Base-by-base conservation (phyloP, 2,113 vertebrate species). In the Coptodon rendalli region DNA sequence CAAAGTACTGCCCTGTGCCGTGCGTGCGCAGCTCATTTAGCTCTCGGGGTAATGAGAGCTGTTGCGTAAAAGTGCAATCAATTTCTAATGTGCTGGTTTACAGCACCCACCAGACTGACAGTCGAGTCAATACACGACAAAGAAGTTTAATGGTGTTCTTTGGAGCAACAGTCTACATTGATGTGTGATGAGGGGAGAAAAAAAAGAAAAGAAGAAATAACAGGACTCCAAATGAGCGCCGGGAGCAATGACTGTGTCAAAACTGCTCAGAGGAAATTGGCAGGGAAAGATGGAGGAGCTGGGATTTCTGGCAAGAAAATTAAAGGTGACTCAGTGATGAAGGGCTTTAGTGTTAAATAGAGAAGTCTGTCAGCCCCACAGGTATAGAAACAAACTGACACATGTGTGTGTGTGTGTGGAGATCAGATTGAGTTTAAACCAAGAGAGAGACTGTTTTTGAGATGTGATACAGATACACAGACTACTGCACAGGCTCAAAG, bases 71-170 rank as follows among this genome's bases (percentile, higher is more conserved):
- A 87, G 89, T 66, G 40, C 91, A 90, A 93, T 95, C 93, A 92
- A 93, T 94, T 90, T 89, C 87, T 90, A 90, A 92, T 90, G 90
- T 89, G 89, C 86, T 80, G 56, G 53, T 91, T 92, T 91, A 90
- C 61, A 68, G 91, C 79, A 76, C 86, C 91, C 87, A 83, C 22
- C 91, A 85, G 89, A 91, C 87, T 79, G 89, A 91, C 90, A 91
- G 90, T 11, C 6, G 17, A 86, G 84, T 93, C 88, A 12, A 93
- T 92, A 91, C 53, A 92, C 52, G 48, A 93, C 90, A 90, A 78
- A 94, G 86, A 91, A 94, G 91, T 92, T 94, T 94, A 93, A 93
- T 93, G 87, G 83, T 82, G 82, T 87, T 88, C 86, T 29, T 48
- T 66, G 68, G 52, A 90, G 81, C 80, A 59, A 57, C 80, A 82